Conservation (phyloP, 1,140 invertebrate genomes). For the Holcopasites calliopsidis region DNA sequence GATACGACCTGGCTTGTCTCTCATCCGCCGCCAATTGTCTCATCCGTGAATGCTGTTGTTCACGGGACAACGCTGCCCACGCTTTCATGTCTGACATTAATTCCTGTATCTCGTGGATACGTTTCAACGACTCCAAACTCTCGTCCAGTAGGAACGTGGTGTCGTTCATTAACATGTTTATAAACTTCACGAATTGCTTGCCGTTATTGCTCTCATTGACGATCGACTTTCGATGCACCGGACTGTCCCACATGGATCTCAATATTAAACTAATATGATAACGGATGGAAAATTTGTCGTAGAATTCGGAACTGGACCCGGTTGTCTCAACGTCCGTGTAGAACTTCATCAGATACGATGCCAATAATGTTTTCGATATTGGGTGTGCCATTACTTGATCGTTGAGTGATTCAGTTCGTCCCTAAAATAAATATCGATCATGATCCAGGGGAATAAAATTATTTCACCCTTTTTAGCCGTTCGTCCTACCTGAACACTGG, state of each 20-base stretch:
- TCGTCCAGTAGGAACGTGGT: slow-evolving; percentile 98
- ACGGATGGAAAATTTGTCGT: slow-evolving; percentile 99
- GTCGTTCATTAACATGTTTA: slow-evolving; percentile 99
- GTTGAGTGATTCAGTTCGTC: slow-evolving; percentile 82
- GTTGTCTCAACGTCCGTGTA: slow-evolving; percentile 99
- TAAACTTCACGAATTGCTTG: slow-evolving; percentile 97
- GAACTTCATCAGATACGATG: slow-evolving; percentile 97
- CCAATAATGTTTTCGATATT: slow-evolving; percentile 89
- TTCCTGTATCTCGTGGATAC: slow-evolving; percentile 97
- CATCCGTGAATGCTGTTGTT: slow-evolving; percentile 88
- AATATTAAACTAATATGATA: slow-evolving; percentile 98
- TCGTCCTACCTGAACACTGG: slow-evolving; percentile 85
- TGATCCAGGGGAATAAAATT: not conserved
- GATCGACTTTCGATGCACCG: slow-evolving; percentile 85
- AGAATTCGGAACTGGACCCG: slow-evolving; percentile 98
- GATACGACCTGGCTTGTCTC: slow-evolving; percentile 95
- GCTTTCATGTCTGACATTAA: slow-evolving; percentile 86
- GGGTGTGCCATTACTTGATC: slow-evolving; percentile 90
- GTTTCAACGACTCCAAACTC: slow-evolving; percentile 95
- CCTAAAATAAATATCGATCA: slow-evolving; percentile 71
- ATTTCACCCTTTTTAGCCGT: not conserved
- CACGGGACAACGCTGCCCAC: slow-evolving; percentile 84
- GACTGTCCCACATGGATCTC: slow-evolving; percentile 91
- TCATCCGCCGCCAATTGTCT: slow-evolving; percentile 94
- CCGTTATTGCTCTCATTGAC: slow-evolving; percentile 91